Conservation (phyloP, 2,797 vertebrate genomes). For the Meda fulgida region DNA sequence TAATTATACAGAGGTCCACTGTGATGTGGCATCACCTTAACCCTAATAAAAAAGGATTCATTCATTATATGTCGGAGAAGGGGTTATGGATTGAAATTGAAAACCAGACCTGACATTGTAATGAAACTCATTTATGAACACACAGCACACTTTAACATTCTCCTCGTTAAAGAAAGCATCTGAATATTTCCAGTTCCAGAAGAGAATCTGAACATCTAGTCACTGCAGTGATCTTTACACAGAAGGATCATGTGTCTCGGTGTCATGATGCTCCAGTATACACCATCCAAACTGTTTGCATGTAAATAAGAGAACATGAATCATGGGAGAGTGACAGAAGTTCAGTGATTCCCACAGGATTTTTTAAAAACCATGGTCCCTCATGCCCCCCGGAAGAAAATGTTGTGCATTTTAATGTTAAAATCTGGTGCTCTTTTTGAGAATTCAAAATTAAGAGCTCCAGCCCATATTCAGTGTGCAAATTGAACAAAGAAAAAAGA, state of each 20-base stretch:
- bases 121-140: neutral
- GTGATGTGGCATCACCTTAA: neutral
- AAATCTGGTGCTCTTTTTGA: too few species aligned
- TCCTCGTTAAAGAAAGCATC: neutral
- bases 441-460: too few species aligned
- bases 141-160: neutral
- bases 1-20: slow-evolving; percentile 1
- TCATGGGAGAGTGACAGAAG: slow-evolving; percentile 38
- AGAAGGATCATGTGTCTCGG: neutral
- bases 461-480: too few species aligned
- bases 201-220: neutral
- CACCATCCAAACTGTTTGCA: too few species aligned
- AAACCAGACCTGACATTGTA: neutral
- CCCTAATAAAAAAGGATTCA: neutral
- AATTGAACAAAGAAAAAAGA: too few species aligned
- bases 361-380: too few species aligned
- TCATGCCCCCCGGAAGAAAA: too few species aligned
- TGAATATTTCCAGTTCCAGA: neutral
- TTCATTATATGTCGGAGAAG: neutral
- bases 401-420: too few species aligned
- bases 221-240: neutral
- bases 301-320: neutral
- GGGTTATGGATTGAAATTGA: neutral
- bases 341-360: neutral
- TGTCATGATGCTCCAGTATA: neutral